These are phyloP conservation scores for Orthosia gracilis DNA, from an alignment of 2,888 invertebrate species.

Conservation along the genomic window DNA sequence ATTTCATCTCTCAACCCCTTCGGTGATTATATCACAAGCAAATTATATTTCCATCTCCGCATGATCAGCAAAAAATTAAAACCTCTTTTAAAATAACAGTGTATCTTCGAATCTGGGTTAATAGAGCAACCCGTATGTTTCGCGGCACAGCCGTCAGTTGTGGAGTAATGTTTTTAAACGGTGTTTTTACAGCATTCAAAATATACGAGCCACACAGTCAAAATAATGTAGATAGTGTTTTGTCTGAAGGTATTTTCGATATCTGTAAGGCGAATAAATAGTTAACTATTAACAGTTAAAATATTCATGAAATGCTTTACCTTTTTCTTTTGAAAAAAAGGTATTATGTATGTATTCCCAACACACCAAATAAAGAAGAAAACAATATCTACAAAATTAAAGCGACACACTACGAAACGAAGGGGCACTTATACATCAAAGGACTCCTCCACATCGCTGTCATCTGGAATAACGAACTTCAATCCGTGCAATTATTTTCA, in stretches of 20 bases:
- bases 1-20: neutral
- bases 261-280: neutral
- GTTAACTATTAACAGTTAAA: neutral
- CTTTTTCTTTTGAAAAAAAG: too few species aligned
- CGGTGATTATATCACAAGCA: neutral
- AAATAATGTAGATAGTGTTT: constrained; percentile 5
- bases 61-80: constrained; percentile 53
- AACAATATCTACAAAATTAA: constrained; percentile 3
- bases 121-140: constrained; percentile 56
- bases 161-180: constrained; percentile 51
- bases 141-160: constrained; percentile 38
- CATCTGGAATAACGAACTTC: constrained; percentile 34
- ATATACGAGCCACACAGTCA: neutral
- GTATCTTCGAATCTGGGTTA: constrained; percentile 65
- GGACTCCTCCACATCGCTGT: constrained; percentile 5
- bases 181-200: constrained; percentile 38
- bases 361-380: neutral
- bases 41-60: constrained; percentile 18
- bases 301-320: neutral
- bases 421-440: constrained; percentile 19
- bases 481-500: constrained; percentile 5
- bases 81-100: constrained; percentile 49
- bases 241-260: constrained; percentile 8
- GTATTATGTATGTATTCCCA: neutral
- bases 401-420: constrained; percentile 4